Evolutionary conservation across 64 coral and sea anemone species (phyloP).

Genomic region (Pachyseris speciosa): DNA sequence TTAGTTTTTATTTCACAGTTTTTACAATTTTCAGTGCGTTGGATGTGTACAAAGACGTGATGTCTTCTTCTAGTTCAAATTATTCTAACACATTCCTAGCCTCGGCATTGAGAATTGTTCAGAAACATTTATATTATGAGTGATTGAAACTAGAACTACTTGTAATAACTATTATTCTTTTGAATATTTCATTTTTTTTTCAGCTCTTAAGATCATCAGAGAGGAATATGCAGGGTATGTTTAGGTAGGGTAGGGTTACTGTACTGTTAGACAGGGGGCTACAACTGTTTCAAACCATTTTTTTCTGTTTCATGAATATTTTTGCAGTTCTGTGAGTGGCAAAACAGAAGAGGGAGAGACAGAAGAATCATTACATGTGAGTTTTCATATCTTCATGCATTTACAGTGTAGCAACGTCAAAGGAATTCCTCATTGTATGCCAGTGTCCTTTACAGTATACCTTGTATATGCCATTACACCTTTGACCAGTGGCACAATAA

Average conservation of each 20-base stretch:
- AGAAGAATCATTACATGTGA: slow-evolving; percentile 97
- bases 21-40: too few species aligned
- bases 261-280: neutral
- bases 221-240: slow-evolving; percentile 98
- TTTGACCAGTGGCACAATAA: too few species aligned
- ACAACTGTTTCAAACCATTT: too few species aligned
- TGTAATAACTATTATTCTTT: neutral
- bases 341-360: slow-evolving; percentile 92
- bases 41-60: too few species aligned
- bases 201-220: slow-evolving; percentile 96
- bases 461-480: too few species aligned
- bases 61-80: too few species aligned
- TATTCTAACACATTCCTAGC: too few species aligned
- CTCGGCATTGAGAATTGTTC: too few species aligned
- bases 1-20: too few species aligned
- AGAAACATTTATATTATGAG: too few species aligned
- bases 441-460: neutral
- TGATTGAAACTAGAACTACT: too few species aligned
- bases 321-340: slow-evolving; percentile 72
- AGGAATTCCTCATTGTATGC: too few species aligned
- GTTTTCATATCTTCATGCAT: neutral
- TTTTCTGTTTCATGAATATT: neutral
- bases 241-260: neutral
- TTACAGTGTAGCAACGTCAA: neutral
- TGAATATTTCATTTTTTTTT: slow-evolving; percentile 10